A percentile compares a stretch with the other conserved stretches of the same genome.
Conservation (phyloP, 2,888 invertebrate species). For the Synergus itoensis region DNA sequence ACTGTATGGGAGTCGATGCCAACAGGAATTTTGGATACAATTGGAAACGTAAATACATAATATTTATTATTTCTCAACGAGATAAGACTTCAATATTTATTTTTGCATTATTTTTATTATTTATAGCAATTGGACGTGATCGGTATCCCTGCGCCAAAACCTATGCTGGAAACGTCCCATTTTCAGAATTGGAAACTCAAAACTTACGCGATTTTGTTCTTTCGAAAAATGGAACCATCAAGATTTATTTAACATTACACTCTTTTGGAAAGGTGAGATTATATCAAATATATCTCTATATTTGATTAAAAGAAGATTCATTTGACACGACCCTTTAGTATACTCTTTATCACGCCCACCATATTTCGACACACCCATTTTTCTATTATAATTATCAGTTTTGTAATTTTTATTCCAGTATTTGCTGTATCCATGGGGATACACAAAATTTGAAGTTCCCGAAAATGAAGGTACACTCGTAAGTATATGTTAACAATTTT, state of each 20-base stretch:
- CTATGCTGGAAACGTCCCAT: slow-evolving; percentile 82
- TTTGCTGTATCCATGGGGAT: slow-evolving; percentile 86
- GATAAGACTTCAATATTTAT: background rate
- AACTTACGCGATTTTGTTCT: slow-evolving; percentile 81
- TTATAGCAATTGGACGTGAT: slow-evolving; percentile 70
- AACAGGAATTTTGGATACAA: slow-evolving; percentile 87
- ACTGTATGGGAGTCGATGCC: slow-evolving; percentile 85
- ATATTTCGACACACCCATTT: too few species aligned
- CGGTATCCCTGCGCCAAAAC: slow-evolving; percentile 80
- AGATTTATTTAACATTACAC: slow-evolving; percentile 86
- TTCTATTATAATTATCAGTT: background rate
- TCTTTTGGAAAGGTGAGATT: slow-evolving; percentile 75
- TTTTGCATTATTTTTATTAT: background rate
- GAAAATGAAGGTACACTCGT: slow-evolving; percentile 78
- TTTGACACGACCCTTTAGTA: too few species aligned
- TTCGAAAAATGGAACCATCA: slow-evolving; percentile 78
- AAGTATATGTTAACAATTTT: slow-evolving; percentile 49
- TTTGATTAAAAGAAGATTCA: too few species aligned
- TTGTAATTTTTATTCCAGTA: slow-evolving; percentile 72
- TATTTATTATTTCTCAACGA: background rate
- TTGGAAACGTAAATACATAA: slow-evolving; percentile 81
- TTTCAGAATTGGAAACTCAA: slow-evolving; percentile 84
- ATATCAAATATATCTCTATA: too few species aligned
- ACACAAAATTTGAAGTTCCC: slow-evolving; percentile 78
- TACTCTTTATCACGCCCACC: too few species aligned